These are phyloP conservation scores for Agonopterix subpropinquella DNA, from an alignment of 2,888 invertebrate species.

Conservation along the genomic window DNA sequence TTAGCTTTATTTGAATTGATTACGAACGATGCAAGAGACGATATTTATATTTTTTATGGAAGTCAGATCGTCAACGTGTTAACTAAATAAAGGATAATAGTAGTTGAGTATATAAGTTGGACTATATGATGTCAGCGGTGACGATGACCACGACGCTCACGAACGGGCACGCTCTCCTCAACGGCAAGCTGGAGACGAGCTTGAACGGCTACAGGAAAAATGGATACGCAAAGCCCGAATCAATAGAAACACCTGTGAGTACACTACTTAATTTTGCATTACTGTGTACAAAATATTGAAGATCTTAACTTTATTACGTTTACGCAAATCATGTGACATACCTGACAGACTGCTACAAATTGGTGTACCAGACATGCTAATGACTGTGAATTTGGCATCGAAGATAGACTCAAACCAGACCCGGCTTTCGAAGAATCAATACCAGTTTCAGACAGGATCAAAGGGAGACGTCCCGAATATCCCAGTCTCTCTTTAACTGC, in stretches of 20 bases:
- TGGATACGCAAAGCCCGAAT: slow-evolving; percentile 48
- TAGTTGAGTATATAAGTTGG: neutral
- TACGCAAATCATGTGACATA: neutral
- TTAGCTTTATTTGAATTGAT: neutral
- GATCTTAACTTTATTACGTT: neutral
- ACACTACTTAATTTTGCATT: neutral
- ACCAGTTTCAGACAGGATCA: neutral
- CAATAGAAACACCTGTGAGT: slow-evolving; percentile 45
- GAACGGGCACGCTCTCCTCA: slow-evolving; percentile 54
- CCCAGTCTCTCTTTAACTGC: neutral
- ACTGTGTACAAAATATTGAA: neutral
- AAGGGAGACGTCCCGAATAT: no score
- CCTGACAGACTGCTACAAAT: neutral
- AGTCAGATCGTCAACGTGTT: no score
- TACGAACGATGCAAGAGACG: slow-evolving; percentile 16
- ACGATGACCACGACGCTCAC: slow-evolving; percentile 60
- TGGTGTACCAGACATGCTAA: neutral
- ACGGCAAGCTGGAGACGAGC: slow-evolving; percentile 45
- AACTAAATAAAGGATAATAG: no score
- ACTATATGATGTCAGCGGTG: slow-evolving; percentile 42
- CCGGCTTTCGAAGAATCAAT: neutral
- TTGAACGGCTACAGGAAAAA: slow-evolving; percentile 59
- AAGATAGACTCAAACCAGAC: neutral
- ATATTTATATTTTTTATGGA: slow-evolving; percentile 2
- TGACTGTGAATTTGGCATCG: neutral